A percentile compares a stretch with the other conserved stretches of the same genome.
phyloP scores from a whole-genome alignment of 1,140 invertebrate species.

The Scaptomyza pallida region DNA sequence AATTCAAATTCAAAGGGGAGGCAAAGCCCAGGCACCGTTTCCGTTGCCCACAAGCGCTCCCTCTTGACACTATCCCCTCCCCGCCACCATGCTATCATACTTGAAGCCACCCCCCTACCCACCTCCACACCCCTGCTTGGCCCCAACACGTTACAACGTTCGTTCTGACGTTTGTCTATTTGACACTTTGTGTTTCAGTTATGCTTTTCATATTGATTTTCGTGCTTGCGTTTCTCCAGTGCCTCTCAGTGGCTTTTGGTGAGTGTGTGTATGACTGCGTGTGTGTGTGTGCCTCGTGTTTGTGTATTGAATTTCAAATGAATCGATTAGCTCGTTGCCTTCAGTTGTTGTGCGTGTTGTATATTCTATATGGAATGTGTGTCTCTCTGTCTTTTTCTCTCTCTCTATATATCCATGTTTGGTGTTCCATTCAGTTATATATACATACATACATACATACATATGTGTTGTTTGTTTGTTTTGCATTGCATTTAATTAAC shows the following conservation, averaged over 20 bases:
- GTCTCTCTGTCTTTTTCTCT: slow-evolving; percentile 53
- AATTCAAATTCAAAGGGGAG: slow-evolving; percentile 38
- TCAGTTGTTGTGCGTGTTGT: slow-evolving; percentile 54
- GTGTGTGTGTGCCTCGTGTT: slow-evolving; percentile 48
- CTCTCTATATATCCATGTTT: slow-evolving; percentile 43
- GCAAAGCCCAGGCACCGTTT: slow-evolving; percentile 30
- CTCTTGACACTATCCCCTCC: background rate
- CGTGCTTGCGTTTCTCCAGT: slow-evolving; percentile 27
- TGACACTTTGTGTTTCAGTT: slow-evolving; percentile 76
- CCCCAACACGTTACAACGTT: background rate
- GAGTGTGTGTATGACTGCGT: too few relatives aligned
- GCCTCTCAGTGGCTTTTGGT: background rate
- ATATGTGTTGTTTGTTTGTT: slow-evolving; percentile 54
- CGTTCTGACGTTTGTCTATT: slow-evolving; percentile 52
- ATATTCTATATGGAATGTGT: slow-evolving; percentile 11
- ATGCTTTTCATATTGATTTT: slow-evolving; percentile 80
- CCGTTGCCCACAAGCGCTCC: background rate
- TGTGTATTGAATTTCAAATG: slow-evolving; percentile 80
- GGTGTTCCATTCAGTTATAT: slow-evolving; percentile 15
- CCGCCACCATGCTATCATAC: slow-evolving; percentile 1
- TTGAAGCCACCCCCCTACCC: too few relatives aligned
- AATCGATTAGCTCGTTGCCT: slow-evolving; percentile 75
- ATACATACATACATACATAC: too few relatives aligned
- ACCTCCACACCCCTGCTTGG: too few relatives aligned
- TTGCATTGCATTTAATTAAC: slow-evolving; percentile 77